phyloP scores from a whole-genome alignment of 1,140 invertebrate genomes.

The Bombus superbus region DNA sequence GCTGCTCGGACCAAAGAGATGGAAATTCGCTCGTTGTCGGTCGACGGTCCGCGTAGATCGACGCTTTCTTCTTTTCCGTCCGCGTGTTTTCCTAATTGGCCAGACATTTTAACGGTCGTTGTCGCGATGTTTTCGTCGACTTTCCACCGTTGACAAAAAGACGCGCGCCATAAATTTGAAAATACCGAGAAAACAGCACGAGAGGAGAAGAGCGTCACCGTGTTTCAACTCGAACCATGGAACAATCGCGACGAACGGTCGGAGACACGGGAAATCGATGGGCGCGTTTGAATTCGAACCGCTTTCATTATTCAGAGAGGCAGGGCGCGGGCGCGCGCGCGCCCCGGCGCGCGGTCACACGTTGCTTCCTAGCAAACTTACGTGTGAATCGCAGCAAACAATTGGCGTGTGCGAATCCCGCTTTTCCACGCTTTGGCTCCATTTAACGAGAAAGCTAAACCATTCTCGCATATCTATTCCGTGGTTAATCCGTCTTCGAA shows the following conservation, averaged over 20 bases:
- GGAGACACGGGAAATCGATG: slow-evolving; percentile 61
- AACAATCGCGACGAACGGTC: slow-evolving; percentile 29
- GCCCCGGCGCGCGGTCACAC: slow-evolving; percentile 50
- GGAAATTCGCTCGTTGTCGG: too few relatives aligned
- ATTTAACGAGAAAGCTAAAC: slow-evolving; percentile 33
- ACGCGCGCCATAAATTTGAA: neutral
- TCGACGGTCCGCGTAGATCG: too few relatives aligned
- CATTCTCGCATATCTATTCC: slow-evolving; percentile 12
- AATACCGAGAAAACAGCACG: neutral
- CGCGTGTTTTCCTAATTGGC: neutral
- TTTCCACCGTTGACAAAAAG: neutral
- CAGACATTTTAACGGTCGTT: neutral
- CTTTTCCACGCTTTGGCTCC: slow-evolving; percentile 39
- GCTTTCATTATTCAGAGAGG: slow-evolving; percentile 68
- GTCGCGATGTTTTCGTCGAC: too few relatives aligned
- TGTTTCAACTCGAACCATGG: slow-evolving; percentile 32
- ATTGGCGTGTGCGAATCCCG: slow-evolving; percentile 29
- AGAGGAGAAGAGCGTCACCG: neutral
- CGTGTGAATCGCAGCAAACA: slow-evolving; percentile 52
- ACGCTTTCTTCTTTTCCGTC: too few relatives aligned
- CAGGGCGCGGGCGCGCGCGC: neutral
- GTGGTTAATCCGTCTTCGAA: slow-evolving; percentile 21
- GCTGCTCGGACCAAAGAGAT: too few relatives aligned
- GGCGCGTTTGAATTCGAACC: slow-evolving; percentile 47
- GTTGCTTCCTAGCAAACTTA: slow-evolving; percentile 54